Evolutionary conservation across 2,113 vertebrate species (phyloP), one percentile per base, ranked within the genome.

Genomic region (Carlito syrichta): DNA sequence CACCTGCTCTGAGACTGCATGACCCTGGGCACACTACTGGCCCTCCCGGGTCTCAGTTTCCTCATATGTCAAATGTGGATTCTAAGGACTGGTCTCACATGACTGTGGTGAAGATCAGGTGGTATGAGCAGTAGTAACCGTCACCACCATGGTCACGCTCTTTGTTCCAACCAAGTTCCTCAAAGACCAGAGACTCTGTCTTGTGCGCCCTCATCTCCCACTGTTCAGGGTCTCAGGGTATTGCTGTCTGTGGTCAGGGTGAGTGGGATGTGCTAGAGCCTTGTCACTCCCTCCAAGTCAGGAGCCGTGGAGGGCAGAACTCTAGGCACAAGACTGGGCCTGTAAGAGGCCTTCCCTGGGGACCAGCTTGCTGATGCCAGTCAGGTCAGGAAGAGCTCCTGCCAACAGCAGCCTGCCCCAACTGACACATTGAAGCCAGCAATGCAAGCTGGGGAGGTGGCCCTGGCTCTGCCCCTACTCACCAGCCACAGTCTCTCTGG

Each of bases 41-140:
- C 30, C 40, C 43, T 83, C 38, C 25, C 50, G 45, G 45, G 38
- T 40, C 91, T 93, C 73, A 71, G 32, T 78, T 50, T 78, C 35
- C 32, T 71, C 35, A 17, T n/a, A n/a, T 69, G 20, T 38, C 35
- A 84, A 90, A 50, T 48, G 56, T 35, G 0, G 1, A 2, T 19
- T 52, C 52, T 60, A 32, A 81, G 22, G 14, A 62, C 58, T 0
- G 0, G 12, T 38, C 52, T 38, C 79, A 56, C 6, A 8, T 38
- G 20, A 45, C 25, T 14, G 30, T 22, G 25, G 50, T 94, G 43
- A 88, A 76, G 78, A 48, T 7, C n/a, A 27, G 78, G 71, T 6
- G 35, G 35, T 5, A 0, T 3, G 0, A 0, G 7, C 20, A 25
- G 60, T 5, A 9, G 38, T 30, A 1, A 52, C 8, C 48, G 25